Conservation (phyloP, 2,113 vertebrate genomes). For the Ariopsis seemanni region DNA sequence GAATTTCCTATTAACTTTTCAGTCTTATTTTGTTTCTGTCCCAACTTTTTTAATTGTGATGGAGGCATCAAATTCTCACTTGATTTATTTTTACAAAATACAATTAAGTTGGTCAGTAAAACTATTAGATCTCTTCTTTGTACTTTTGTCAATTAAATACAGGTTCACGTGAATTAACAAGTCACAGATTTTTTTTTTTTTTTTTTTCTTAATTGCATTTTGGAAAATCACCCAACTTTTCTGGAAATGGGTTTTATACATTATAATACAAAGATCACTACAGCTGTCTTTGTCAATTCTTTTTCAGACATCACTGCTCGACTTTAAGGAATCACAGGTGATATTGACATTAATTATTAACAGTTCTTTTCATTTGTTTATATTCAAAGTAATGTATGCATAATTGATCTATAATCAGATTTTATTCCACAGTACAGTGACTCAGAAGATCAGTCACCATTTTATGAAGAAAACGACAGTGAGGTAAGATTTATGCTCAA, state of each 20-base stretch:
- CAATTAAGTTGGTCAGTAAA: no score
- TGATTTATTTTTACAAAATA: no score
- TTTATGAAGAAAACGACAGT: conserved; percentile 59
- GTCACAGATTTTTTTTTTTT: no score
- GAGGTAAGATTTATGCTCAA: conserved; percentile 27
- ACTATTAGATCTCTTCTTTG: no score
- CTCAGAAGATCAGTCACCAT: conserved; percentile 67
- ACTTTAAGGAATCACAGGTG: conserved; percentile 66
- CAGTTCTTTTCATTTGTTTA: not conserved
- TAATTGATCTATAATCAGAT: conserved; percentile 42
- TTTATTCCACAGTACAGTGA: conserved; percentile 67
- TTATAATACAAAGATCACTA: not conserved
- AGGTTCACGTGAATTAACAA: no score
- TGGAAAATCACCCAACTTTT: no score
- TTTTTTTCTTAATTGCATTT: no score
- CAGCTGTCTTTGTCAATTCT: not conserved
- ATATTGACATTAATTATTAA: not conserved
- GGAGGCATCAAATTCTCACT: no score
- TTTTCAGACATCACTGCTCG: conserved; percentile 33
- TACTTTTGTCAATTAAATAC: no score
- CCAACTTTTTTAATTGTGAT: no score
- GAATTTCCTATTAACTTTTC: no score
- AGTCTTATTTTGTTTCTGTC: no score
- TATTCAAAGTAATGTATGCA: not conserved
- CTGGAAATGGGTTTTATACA: not conserved